phyloP scores from a whole-genome alignment of 1,140 invertebrate species.

The Brachionus sp. region DNA sequence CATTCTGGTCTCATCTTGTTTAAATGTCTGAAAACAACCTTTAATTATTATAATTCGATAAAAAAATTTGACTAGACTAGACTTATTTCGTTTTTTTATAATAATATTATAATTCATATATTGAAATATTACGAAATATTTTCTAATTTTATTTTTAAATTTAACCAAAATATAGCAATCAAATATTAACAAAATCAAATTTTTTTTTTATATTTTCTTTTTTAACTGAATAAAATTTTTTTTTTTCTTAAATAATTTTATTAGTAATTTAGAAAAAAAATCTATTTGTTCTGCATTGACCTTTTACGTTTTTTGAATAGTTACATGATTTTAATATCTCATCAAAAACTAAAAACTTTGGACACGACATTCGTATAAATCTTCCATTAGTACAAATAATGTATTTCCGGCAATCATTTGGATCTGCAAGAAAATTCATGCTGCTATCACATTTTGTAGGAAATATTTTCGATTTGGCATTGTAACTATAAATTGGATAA shows the following conservation, averaged over 20 bases:
- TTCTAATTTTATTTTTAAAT: neutral
- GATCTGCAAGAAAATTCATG: neutral
- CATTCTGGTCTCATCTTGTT: neutral
- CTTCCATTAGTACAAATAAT: neutral
- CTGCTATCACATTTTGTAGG: neutral
- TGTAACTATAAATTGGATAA: neutral
- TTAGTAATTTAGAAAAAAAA: neutral
- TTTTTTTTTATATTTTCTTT: no score
- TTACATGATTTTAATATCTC: neutral
- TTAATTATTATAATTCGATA: neutral
- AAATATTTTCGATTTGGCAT: neutral
- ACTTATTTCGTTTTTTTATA: neutral
- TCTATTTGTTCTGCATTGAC: neutral
- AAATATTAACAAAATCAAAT: neutral
- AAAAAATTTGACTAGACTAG: neutral
- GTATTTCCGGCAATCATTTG: neutral
- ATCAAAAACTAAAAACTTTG: constrained; percentile 8
- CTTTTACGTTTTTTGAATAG: neutral
- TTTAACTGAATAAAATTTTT: neutral
- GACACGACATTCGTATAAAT: neutral
- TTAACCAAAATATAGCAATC: neutral
- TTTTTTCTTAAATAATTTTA: neutral
- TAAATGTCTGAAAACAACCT: neutral
- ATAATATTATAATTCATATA: neutral
- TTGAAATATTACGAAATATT: neutral